A percentile compares a stretch with the other conserved stretches of the same genome.
phyloP scores from a whole-genome alignment of 2,797 vertebrate genomes.

The Lindbergichthys nudifrons region DNA sequence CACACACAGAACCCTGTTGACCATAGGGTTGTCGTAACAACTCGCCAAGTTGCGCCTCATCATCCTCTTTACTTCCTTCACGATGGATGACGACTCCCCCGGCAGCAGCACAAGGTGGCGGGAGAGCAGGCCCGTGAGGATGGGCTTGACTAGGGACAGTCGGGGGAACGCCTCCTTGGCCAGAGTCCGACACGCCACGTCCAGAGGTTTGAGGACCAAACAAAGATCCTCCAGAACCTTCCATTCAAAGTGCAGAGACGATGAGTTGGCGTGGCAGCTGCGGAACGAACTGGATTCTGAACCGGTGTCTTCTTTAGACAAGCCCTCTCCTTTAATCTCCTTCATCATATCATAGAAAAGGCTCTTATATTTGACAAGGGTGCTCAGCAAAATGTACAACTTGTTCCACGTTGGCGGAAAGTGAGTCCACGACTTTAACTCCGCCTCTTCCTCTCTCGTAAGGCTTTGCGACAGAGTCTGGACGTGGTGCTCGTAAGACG shows the following conservation, averaged over 20 bases:
- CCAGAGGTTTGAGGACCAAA: conserved; percentile 82
- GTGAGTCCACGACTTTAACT: conserved; percentile 69
- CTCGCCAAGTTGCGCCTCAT: conserved; percentile 74
- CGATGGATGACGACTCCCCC: conserved; percentile 65
- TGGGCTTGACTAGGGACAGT: conserved; percentile 83
- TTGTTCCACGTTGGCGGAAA: conserved; percentile 67
- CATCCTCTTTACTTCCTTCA: conserved; percentile 78
- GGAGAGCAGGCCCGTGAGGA: conserved; percentile 83
- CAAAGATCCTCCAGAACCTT: conserved; percentile 79
- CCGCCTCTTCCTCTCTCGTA: conserved; percentile 49
- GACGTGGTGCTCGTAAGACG: background rate
- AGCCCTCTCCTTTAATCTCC: conserved; percentile 48
- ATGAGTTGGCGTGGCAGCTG: conserved; percentile 11
- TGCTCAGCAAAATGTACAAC: conserved; percentile 69
- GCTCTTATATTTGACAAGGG: conserved; percentile 63
- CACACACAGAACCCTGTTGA: conserved; percentile 80
- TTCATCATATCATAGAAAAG: conserved; percentile 55
- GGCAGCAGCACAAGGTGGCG: conserved; percentile 79
- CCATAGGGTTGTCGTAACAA: conserved; percentile 72
- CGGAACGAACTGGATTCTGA: conserved; percentile 36
- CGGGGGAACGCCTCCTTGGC: conserved; percentile 82
- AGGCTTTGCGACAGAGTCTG: conserved; percentile 52
- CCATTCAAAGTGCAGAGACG: conserved; percentile 72
- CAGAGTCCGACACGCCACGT: conserved; percentile 84
- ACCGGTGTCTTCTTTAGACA: conserved; percentile 28